A percentile compares a stretch with the other conserved stretches of the same genome.
These are phyloP conservation scores for Caenorhabditis virilis DNA, from an alignment of 2,888 invertebrate genomes.

Conservation along the genomic window DNA sequence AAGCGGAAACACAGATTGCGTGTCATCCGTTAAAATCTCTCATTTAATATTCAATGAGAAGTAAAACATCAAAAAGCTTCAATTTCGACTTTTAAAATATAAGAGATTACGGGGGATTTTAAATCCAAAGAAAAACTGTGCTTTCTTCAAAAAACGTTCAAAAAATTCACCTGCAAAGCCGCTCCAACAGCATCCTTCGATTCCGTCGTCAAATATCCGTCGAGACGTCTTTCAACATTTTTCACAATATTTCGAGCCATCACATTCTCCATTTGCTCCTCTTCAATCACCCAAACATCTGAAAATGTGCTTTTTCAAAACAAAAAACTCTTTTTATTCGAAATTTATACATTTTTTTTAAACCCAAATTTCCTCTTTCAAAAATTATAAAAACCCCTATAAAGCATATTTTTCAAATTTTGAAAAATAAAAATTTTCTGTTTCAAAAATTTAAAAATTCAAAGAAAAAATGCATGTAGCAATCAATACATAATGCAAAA, in stretches of 20 bases:
- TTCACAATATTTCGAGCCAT: constrained; percentile 47
- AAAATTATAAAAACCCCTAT: too few species aligned
- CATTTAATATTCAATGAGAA: background rate
- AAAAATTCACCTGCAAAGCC: constrained; percentile 34
- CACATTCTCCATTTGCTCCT: constrained; percentile 50
- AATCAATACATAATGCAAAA: too few species aligned
- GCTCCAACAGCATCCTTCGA: constrained; percentile 19
- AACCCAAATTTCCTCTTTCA: too few species aligned
- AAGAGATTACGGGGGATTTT: background rate
- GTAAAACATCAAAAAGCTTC: background rate
- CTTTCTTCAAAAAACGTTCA: background rate
- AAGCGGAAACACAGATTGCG: background rate
- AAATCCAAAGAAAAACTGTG: too few species aligned
- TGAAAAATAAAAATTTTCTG: too few species aligned
- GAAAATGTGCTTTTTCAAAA: constrained; percentile 7
- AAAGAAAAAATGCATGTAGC: too few species aligned
- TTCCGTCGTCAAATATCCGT: constrained; percentile 24
- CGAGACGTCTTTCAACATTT: constrained; percentile 45
- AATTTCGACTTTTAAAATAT: background rate
- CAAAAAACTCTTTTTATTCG: too few species aligned
- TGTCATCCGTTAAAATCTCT: background rate
- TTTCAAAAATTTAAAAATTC: too few species aligned
- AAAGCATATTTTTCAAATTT: too few species aligned
- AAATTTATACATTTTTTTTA: too few species aligned
- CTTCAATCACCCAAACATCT: constrained; percentile 31